Conservation (phyloP, 37 sponge, comb jelly and placozoan genomes). For the Spongilla lacustris region DNA sequence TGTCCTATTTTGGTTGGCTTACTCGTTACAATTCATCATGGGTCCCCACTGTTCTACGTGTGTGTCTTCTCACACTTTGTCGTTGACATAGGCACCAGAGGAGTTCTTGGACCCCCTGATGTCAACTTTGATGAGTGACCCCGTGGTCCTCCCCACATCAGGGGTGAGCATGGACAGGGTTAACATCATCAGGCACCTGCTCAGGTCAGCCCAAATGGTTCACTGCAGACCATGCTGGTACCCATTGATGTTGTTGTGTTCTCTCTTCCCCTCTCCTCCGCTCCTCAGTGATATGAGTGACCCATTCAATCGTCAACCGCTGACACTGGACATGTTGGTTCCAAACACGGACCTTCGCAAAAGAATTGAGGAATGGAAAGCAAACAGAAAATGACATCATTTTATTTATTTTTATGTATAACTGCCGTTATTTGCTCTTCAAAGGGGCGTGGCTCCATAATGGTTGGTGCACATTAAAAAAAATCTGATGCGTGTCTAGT, state of each 20-base stretch:
- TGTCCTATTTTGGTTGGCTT: too few species aligned
- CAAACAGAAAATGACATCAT: slow-evolving; percentile 2
- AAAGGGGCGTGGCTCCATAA: too few species aligned
- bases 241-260: neutral
- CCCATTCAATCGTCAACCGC: slow-evolving; percentile 91
- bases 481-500: too few species aligned
- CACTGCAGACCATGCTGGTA: too few species aligned
- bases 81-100: slow-evolving; percentile 74
- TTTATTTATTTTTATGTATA: neutral
- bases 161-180: slow-evolving; percentile 81
- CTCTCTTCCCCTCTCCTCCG: neutral
- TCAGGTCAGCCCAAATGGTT: slow-evolving; percentile 54
- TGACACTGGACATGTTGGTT: slow-evolving; percentile 87
- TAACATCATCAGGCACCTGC: slow-evolving; percentile 84
- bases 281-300: slow-evolving; percentile 70
- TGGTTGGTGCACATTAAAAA: too few species aligned
- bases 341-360: slow-evolving; percentile 70
- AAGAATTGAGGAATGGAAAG: slow-evolving; percentile 82
- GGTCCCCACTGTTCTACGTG: too few species aligned
- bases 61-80: neutral
- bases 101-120: slow-evolving; percentile 95
- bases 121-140: slow-evolving; percentile 90
- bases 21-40: too few species aligned
- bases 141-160: slow-evolving; percentile 88
- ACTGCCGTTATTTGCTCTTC: neutral